A percentile compares a stretch with the other conserved stretches of the same genome.
These are phyloP conservation scores for Rhynchomys soricoides DNA, from an alignment of 2,113 vertebrate species.

Conservation along the genomic window DNA sequence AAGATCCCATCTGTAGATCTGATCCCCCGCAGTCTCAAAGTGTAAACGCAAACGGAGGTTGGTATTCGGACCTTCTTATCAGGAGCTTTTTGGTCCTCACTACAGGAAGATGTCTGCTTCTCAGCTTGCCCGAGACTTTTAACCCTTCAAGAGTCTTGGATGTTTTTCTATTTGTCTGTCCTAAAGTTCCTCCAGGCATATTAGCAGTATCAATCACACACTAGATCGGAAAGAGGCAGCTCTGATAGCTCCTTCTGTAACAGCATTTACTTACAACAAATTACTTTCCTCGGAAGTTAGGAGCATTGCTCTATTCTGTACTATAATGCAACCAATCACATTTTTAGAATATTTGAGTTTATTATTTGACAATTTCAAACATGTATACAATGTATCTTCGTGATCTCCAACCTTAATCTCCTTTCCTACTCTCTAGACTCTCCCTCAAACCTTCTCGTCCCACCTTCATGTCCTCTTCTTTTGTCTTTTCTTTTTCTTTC, in stretches of 20 bases:
- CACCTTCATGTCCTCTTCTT: not conserved
- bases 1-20: not conserved
- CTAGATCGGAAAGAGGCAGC: not conserved
- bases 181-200: not conserved
- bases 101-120: too few relatives aligned
- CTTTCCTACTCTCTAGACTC: not conserved
- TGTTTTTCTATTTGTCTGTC: not conserved
- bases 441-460: not conserved
- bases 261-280: not conserved
- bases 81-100: not conserved
- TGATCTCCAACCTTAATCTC: not conserved
- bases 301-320: not conserved
- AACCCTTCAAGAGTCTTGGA: too few relatives aligned
- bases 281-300: slow-evolving; percentile 40
- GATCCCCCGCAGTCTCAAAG: too few relatives aligned
- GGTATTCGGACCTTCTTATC: not conserved
- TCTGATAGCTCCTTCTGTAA: not conserved
- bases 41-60: not conserved
- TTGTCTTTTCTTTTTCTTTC: too few relatives aligned
- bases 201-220: not conserved
- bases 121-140: too few relatives aligned
- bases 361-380: not conserved
- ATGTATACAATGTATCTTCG: not conserved
- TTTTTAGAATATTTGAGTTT: not conserved
- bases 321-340: not conserved